Evolutionary conservation across 2,888 invertebrate species (phyloP), one percentile per base, ranked within the genome.

Genomic region (Chrysolina americana): DNA sequence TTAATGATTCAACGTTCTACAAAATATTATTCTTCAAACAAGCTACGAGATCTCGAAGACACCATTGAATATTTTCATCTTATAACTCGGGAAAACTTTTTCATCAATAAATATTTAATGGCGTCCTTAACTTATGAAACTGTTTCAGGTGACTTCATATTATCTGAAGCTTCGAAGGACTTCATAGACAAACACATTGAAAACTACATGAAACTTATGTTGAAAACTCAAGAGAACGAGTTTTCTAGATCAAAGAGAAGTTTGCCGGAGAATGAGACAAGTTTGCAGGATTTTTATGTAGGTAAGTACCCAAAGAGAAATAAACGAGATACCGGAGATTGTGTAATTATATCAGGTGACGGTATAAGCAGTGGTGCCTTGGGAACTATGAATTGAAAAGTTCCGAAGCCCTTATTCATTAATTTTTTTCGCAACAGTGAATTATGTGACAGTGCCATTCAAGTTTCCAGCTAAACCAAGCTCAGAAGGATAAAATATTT

Each of bases 111-210:
- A 59, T 19, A 59, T 28, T n/a, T 11, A 59, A 28, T 59, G 28
- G 13, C 36, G 23, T 59, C 59, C 36, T 8, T 59, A 36, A 13
- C 5, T 59, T 59, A 23, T 59, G 36, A 59, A 59, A 23, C 23
- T 59, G 17, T 81, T 81, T 71, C 71, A 73, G 79, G 68, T 59
- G 71, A 78, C 62, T 65, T 19, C n/a, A 70, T 74, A 56, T 74
- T 85, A 65, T 81, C 80, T 23, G 80, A 81, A 69, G 71, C 77
- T 70, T 80, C 84, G 9, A 82, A 83, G 74, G 68, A 79, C 68
- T 86, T 86, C 75, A 85, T 87, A 64, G 83, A 86, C 65, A 81
- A 76, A 63, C 86, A 86, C 80, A 80, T 85, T 21, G 79, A 84
- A 41, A 85, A 84, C 79, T 86, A 85, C 77, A 73, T 83, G 41